Conservation (phyloP, 1,140 invertebrate species). For the Drosophila lacertosa region DNA sequence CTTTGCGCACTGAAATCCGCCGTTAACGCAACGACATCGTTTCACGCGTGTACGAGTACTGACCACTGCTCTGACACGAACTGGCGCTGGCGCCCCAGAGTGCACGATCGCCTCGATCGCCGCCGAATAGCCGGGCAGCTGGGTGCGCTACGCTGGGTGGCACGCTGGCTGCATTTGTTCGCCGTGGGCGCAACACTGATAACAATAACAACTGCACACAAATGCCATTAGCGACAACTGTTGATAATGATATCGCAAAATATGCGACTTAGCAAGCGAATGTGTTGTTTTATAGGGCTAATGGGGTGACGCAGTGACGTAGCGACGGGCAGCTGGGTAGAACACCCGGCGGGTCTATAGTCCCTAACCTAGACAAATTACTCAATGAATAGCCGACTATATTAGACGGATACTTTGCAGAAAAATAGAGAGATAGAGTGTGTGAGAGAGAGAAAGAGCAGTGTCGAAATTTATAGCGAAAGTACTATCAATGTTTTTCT, state of each 20-base stretch:
- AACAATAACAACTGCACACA: slow-evolving; percentile 20
- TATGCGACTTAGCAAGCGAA: neutral
- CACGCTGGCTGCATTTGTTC: slow-evolving; percentile 13
- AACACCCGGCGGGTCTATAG: slow-evolving; percentile 21
- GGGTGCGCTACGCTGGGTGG: slow-evolving; percentile 22
- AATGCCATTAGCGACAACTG: slow-evolving; percentile 25
- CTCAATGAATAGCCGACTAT: slow-evolving; percentile 55
- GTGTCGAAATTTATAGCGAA: slow-evolving; percentile 50
- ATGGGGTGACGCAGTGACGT: slow-evolving; percentile 2
- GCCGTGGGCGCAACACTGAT: slow-evolving; percentile 18
- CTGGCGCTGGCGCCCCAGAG: slow-evolving; percentile 21
- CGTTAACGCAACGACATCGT: slow-evolving; percentile 78
- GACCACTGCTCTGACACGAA: slow-evolving; percentile 37
- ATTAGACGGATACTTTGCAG: neutral
- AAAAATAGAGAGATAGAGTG: neutral
- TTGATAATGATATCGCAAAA: slow-evolving; percentile 55
- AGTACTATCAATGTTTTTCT: slow-evolving; percentile 66
- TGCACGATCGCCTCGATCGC: slow-evolving; percentile 16
- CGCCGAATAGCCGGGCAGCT: slow-evolving; percentile 2
- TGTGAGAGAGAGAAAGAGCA: slow-evolving; percentile 10
- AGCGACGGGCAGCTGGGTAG: slow-evolving; percentile 19
- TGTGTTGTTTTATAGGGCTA: neutral
- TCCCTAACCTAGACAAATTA: slow-evolving; percentile 38
- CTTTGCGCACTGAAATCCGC: slow-evolving; percentile 57
- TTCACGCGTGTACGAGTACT: slow-evolving; percentile 76